Evolutionary conservation across 1,140 invertebrate species (phyloP).

Genomic region (Armadillidium nasatum): DNA sequence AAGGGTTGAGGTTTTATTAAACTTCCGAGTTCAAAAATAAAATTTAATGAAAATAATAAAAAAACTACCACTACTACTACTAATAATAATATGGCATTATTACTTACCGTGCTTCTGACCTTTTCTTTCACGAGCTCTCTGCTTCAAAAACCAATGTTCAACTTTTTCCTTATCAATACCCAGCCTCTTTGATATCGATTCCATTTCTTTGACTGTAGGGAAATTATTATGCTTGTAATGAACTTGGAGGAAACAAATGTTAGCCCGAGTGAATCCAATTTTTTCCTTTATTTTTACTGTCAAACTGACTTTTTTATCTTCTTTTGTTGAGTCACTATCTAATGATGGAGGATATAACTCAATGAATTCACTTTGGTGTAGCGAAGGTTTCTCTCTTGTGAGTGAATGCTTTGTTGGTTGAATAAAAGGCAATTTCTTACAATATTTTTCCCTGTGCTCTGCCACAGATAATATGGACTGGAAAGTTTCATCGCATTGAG

Average conservation of each 20-base stretch:
- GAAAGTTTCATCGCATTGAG: conserved; percentile 6
- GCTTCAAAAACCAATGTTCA: not conserved
- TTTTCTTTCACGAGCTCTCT: not conserved
- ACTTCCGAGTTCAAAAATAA: not conserved
- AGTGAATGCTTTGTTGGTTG: not conserved
- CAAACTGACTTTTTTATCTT: not conserved
- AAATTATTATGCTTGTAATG: not conserved
- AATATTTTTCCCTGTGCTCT: not conserved
- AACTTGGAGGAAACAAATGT: conserved; percentile 1
- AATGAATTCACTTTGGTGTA: not conserved
- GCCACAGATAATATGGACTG: not conserved
- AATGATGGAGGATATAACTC: not conserved
- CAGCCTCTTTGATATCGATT: not conserved
- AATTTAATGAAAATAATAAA: not conserved
- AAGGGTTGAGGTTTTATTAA: no score
- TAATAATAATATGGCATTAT: not conserved
- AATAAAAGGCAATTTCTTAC: not conserved
- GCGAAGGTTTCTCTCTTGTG: not conserved
- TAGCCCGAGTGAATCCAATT: not conserved
- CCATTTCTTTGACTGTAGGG: not conserved
- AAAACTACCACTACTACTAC: no score
- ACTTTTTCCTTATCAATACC: not conserved
- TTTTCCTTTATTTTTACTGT: not conserved
- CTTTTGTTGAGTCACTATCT: not conserved
- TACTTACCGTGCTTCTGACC: not conserved